A percentile compares a stretch with the other conserved stretches of the same genome.
phyloP scores from a whole-genome alignment of 1,140 invertebrate genomes.

The Neelides sp. region DNA sequence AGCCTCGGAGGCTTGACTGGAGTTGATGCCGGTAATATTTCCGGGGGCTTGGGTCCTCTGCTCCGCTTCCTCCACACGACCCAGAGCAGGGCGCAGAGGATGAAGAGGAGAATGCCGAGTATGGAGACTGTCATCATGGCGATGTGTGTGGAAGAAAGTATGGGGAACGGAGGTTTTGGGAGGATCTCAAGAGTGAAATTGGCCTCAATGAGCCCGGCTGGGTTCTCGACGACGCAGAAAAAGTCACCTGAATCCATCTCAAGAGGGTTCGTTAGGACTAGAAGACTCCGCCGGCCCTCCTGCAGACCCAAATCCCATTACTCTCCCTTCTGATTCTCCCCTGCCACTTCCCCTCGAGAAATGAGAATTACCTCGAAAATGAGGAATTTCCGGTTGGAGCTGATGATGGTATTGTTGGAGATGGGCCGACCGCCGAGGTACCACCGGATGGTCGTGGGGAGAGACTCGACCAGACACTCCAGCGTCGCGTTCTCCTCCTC shows the following conservation, averaged over 20 bases:
- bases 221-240: constrained; percentile 79
- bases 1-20: constrained; percentile 27
- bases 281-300: constrained; percentile 55
- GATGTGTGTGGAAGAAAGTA: constrained; percentile 67
- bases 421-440: constrained; percentile 70
- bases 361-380: constrained; percentile 58
- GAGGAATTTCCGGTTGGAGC: constrained; percentile 62
- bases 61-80: constrained; percentile 48
- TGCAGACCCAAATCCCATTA: constrained; percentile 8
- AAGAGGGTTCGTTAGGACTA: constrained; percentile 73
- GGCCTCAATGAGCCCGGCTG: constrained; percentile 76
- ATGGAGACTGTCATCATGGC: constrained; percentile 69
- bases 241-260: constrained; percentile 79
- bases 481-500: constrained; percentile 74
- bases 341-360: neutral
- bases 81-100: constrained; percentile 57
- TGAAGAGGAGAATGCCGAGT: constrained; percentile 61
- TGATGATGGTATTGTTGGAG: constrained; percentile 54
- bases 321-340: neutral
- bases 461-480: constrained; percentile 60
- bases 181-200: constrained; percentile 78
- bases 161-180: constrained; percentile 56
- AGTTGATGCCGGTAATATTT: constrained; percentile 24
- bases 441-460: constrained; percentile 72
- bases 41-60: constrained; percentile 33